phyloP scores from a whole-genome alignment of 37 sponge, comb jelly and placozoan species.

The Theonella swinhoei region DNA sequence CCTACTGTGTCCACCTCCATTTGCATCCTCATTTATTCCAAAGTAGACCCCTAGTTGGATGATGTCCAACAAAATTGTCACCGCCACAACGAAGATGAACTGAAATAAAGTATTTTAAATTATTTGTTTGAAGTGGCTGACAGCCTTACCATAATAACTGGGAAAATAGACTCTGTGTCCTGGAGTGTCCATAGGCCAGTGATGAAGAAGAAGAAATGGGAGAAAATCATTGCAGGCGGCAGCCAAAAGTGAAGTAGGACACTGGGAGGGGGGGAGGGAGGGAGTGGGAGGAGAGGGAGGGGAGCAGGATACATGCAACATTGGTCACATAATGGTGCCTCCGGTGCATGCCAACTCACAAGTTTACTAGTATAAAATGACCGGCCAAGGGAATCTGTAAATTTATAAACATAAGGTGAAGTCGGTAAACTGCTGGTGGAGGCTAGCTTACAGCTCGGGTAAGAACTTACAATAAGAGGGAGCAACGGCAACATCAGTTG shows the following conservation, averaged over 20 bases:
- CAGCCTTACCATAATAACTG: no score
- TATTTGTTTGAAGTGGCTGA: no score
- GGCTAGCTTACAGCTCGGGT: not conserved
- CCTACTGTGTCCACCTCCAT: constrained; percentile 28
- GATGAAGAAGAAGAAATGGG: not conserved
- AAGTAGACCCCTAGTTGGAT: constrained; percentile 44
- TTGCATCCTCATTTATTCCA: not conserved
- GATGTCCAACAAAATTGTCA: constrained; percentile 34
- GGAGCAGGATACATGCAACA: no score
- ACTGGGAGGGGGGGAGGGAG: not conserved
- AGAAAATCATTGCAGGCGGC: not conserved
- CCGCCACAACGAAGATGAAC: constrained; percentile 7
- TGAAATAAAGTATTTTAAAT: not conserved
- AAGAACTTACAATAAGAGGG: constrained; percentile 21
- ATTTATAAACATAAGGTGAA: no score
- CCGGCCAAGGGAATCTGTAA: constrained; percentile 30
- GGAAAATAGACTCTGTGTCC: no score
- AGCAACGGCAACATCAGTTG: not conserved
- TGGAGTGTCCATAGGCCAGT: not conserved
- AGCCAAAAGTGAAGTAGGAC: not conserved
- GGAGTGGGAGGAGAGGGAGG: not conserved
- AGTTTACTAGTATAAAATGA: constrained; percentile 39
- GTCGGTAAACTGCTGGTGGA: not conserved
- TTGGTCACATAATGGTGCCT: no score
- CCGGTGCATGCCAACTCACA: no score